Percentiles rank a stretch among this genome's conserved stretches.
phyloP scores from a whole-genome alignment of 2,797 vertebrate species.

The Manis crassicaudata region DNA sequence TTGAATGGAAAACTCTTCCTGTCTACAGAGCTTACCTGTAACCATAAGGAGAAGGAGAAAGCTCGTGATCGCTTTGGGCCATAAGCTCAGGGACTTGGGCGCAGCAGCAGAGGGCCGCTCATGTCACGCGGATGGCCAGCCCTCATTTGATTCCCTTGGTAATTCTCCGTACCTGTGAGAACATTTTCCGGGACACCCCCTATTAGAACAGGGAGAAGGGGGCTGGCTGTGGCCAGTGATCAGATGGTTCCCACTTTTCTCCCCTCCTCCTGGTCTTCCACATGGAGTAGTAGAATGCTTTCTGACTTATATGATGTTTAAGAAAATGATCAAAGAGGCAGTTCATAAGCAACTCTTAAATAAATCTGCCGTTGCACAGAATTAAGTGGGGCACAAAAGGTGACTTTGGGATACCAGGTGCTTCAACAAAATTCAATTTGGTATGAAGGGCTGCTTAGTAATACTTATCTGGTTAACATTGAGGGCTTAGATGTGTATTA shows the following conservation, averaged over 20 bases:
- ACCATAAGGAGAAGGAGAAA: background rate
- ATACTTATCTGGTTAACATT: background rate
- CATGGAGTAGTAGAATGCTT: background rate
- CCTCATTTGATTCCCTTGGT: background rate
- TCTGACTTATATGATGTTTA: conserved; percentile 3
- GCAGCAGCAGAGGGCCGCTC: background rate
- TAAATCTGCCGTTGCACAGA: background rate
- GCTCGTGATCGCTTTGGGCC: background rate
- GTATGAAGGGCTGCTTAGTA: background rate
- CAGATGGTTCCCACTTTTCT: background rate
- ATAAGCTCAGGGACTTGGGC: background rate
- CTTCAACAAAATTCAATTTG: conserved; percentile 31
- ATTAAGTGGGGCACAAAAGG: conserved; percentile 56
- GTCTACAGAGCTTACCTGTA: background rate
- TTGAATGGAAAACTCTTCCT: background rate
- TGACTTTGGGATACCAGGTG: conserved; percentile 53
- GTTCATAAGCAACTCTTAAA: background rate
- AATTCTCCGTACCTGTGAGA: background rate
- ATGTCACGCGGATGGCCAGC: background rate
- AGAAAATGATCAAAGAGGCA: background rate
- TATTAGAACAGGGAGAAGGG: background rate
- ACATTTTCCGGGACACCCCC: background rate
- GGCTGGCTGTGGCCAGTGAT: background rate
- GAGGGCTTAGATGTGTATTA: background rate
- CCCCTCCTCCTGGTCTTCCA: background rate